These are phyloP conservation scores for Brevipalpus yothersi DNA, from an alignment of 1,140 invertebrate species.

Conservation along the genomic window DNA sequence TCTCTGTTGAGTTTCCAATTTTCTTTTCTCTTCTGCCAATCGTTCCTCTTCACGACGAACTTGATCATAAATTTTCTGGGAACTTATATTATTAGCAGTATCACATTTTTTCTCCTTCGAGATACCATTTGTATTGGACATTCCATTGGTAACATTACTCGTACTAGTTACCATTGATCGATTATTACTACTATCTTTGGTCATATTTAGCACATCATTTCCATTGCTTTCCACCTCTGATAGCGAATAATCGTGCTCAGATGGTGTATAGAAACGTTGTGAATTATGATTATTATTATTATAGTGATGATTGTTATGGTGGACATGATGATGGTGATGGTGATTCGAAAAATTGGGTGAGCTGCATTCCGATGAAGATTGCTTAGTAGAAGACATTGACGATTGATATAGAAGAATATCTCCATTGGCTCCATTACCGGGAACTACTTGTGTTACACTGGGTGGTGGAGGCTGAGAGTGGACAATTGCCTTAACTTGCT, in stretches of 20 bases:
- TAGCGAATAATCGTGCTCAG: slow-evolving; percentile 2
- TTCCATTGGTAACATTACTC: background rate
- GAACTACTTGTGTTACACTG: background rate
- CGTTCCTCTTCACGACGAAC: slow-evolving; percentile 9
- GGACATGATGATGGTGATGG: background rate
- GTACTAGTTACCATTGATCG: background rate
- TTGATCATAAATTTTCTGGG: slow-evolving; percentile 8
- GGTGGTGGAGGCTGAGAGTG: background rate
- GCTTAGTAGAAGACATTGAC: background rate
- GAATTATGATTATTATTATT: background rate
- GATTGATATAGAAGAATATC: background rate
- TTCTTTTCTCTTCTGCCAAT: slow-evolving; percentile 10
- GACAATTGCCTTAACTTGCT: background rate
- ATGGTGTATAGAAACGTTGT: background rate
- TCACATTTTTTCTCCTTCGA: background rate
- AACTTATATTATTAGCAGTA: background rate
- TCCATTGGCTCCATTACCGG: background rate
- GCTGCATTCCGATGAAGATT: background rate
- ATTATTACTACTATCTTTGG: background rate
- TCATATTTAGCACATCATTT: background rate
- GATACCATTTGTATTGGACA: background rate
- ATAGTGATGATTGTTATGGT: background rate
- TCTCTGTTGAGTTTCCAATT: slow-evolving; percentile 11
- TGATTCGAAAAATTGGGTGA: background rate
- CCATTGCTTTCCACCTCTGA: background rate